Conservation (phyloP, 2,888 invertebrate species). For the Hyposoter dolosus region DNA sequence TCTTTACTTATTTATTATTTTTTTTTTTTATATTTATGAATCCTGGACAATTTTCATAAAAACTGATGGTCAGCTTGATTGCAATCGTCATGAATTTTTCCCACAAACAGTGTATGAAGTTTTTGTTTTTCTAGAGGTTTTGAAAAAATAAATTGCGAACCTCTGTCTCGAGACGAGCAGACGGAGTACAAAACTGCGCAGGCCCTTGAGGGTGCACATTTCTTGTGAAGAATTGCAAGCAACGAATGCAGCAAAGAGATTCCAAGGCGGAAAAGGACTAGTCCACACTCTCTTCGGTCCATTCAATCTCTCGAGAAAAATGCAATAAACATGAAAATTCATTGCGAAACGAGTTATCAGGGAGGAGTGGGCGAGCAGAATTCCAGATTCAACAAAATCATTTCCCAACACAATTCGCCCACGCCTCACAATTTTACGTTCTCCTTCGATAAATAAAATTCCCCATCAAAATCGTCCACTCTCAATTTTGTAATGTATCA, state of each 20-base stretch:
- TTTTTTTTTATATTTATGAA: too few relatives aligned
- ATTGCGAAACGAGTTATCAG: not conserved
- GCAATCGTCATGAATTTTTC: not conserved
- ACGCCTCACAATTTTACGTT: not conserved
- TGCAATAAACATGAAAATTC: not conserved
- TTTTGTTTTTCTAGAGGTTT: not conserved
- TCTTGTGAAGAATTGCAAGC: not conserved
- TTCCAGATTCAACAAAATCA: not conserved
- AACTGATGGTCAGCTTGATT: too few relatives aligned
- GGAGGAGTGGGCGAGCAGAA: not conserved
- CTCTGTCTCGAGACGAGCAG: constrained; percentile 1
- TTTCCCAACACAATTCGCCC: not conserved
- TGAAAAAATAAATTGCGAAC: not conserved
- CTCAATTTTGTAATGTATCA: not conserved
- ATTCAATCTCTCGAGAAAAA: not conserved
- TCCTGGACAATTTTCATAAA: too few relatives aligned
- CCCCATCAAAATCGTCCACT: not conserved
- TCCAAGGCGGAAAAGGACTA: not conserved
- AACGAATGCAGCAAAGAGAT: not conserved
- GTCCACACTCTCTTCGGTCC: not conserved
- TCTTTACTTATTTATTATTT: too few relatives aligned
- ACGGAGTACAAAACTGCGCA: constrained; percentile 1
- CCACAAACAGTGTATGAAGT: not conserved
- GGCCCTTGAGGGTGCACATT: not conserved
- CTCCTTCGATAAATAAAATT: not conserved